Conservation (phyloP, 92 coral and sea anemone species). For the Metridium senile region DNA sequence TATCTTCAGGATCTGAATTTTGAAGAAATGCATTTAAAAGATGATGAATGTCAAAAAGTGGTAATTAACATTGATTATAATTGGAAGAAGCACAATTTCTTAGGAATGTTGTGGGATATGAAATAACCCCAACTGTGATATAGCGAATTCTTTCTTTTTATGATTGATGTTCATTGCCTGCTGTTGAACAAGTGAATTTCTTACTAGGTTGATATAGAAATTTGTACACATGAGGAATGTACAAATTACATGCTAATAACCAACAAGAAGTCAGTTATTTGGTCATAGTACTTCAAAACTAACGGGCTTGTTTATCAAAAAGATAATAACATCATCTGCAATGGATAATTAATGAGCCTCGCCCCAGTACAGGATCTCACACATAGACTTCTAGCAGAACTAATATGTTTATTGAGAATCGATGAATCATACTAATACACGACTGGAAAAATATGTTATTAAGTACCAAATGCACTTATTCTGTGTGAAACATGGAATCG, state of each 20-base stretch:
- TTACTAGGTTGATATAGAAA: constrained; percentile 32
- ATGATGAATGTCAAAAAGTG: constrained; percentile 17
- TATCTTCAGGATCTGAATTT: constrained; percentile 4
- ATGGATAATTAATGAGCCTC: constrained; percentile 32
- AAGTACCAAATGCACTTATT: neutral
- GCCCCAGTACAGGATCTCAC: constrained; percentile 25
- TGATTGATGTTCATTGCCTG: constrained; percentile 32
- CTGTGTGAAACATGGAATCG: neutral
- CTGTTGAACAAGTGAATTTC: constrained; percentile 27
- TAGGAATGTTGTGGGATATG: constrained; percentile 26
- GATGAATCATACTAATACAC: neutral
- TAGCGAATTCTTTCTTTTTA: constrained; percentile 37
- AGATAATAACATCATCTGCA: constrained; percentile 4
- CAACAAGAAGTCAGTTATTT: neutral
- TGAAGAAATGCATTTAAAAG: constrained; percentile 10
- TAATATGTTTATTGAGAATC: constrained; percentile 1
- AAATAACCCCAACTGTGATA: constrained; percentile 32
- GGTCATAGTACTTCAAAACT: constrained; percentile 7
- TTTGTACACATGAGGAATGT: constrained; percentile 6
- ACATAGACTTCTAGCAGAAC: too few species aligned
- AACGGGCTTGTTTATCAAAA: constrained; percentile 25
- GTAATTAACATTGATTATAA: constrained; percentile 27
- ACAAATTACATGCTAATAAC: neutral
- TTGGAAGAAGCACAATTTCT: constrained; percentile 19
- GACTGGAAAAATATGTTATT: neutral